A percentile compares a stretch with the other conserved stretches of the same genome.
Evolutionary conservation across 2,113 vertebrate genomes (phyloP).

Genomic region (Syrrhaptes paradoxus): DNA sequence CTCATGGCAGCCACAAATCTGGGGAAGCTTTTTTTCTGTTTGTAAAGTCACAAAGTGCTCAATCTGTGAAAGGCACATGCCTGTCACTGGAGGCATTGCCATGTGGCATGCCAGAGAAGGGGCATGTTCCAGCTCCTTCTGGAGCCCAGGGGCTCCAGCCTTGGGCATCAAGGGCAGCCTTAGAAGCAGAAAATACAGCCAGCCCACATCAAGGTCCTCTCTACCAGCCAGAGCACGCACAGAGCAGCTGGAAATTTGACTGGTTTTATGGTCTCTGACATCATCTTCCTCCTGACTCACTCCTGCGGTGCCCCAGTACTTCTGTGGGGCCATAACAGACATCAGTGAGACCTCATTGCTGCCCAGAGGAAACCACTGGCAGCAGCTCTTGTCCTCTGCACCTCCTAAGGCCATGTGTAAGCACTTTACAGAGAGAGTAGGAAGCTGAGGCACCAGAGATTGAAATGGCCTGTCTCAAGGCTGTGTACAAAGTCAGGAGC

Average conservation of each 20-base stretch:
- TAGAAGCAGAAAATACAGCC: not conserved
- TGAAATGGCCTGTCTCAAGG: not conserved
- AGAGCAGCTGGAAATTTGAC: not conserved
- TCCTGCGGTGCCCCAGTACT: not conserved
- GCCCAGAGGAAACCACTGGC: not conserved
- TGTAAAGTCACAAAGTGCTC: not conserved
- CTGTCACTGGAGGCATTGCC: not conserved
- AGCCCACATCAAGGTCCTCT: not conserved
- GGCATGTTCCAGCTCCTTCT: not conserved
- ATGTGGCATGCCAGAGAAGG: accelerated
- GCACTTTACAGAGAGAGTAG: not conserved
- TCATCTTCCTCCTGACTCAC: not conserved
- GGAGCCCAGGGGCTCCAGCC: not conserved
- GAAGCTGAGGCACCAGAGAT: not conserved
- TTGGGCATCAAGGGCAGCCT: not conserved
- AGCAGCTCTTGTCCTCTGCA: not conserved
- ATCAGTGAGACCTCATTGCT: accelerated
- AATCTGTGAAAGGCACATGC: not conserved
- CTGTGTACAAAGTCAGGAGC: not conserved
- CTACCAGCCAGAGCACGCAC: not conserved
- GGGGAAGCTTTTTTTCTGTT: not conserved
- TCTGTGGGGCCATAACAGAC: not conserved
- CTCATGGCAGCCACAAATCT: not conserved
- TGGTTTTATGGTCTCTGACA: not conserved
- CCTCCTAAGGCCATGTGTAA: not conserved